Evolutionary conservation across 2,113 vertebrate genomes (phyloP), one percentile per base, ranked within the genome.

Genomic region (Gambusia affinis): DNA sequence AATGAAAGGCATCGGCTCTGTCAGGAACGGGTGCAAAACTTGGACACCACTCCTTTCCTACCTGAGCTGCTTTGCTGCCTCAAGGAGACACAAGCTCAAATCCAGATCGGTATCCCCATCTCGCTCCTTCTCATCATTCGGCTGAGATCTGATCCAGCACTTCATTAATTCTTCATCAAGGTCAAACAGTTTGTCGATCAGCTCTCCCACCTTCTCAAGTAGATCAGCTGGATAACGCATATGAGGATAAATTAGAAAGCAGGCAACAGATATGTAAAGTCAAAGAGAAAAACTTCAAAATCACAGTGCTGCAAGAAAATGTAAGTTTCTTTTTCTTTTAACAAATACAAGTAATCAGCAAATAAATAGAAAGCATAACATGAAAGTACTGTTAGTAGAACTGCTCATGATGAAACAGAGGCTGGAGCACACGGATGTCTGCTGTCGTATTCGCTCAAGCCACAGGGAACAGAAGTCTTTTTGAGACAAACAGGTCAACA

Each of bases 401-500:
- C 97, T 98, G 90, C 92, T 94, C 97, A 99, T 98, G 92, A 99
- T 97, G 93, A 99, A 99, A 79, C 96, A 97, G 30, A 99, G 90
- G 78, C 92, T 97, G 82, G 94, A 88, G 47, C 89, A 92, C 42
- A 97, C 92, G 0, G 94, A 94, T 0, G 82, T 89, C 65, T 95
- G 92, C 72, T 95, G 94, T 67, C 81, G 90, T 86, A 99, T 95
- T 83, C 96, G 95, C 80, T 97, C 94, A 77, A 98, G 91, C 97
- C 97, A 99, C 75, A 96, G 78, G 29, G 76, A 94, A 75, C 95
- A 93, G 84, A 96, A 96, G 67, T 97, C 95, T 82, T 94, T 91
- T 81, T 97, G 97, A 81, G 96, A 97, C 65, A 99, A 83, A 86
- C 97, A 99, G 60, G 96, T 98, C 78, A 98, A 87, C 86, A 99